Percentiles rank a stretch among this genome's conserved stretches.
phyloP scores from a whole-genome alignment of 1,140 invertebrate species.

The Procambarus virginalis region DNA sequence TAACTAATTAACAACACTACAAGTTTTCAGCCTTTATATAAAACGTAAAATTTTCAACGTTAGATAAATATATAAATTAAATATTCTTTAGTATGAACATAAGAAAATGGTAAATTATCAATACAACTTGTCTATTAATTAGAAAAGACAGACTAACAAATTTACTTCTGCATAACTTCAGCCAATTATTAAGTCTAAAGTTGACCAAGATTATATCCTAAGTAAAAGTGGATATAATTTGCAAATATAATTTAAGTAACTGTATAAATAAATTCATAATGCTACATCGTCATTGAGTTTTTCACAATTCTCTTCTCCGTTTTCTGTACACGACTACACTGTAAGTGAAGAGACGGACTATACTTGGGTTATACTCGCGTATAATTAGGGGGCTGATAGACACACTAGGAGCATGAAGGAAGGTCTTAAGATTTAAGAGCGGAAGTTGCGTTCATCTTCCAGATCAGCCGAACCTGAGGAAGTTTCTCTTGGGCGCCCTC shows the following conservation, averaged over 20 bases:
- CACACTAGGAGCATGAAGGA: neutral
- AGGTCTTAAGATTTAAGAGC: neutral
- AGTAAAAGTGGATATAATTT: too few species aligned
- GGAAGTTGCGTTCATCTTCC: neutral
- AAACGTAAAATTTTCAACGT: neutral
- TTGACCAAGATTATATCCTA: too few species aligned
- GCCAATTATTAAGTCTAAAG: neutral
- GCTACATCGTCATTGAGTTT: neutral
- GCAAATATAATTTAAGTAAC: too few species aligned
- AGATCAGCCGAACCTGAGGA: conserved; percentile 39
- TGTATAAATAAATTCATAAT: neutral
- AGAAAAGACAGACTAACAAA: too few species aligned
- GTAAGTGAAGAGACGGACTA: neutral
- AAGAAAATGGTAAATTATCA: neutral
- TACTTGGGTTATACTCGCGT: neutral
- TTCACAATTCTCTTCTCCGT: neutral
- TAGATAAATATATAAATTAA: too few species aligned
- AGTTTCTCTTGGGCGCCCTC: conserved; percentile 29
- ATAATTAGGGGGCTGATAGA: neutral
- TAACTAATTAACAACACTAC: too few species aligned
- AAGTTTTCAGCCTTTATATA: neutral
- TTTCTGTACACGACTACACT: neutral
- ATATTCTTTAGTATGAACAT: too few species aligned
- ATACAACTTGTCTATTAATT: too few species aligned
- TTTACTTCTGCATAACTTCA: too few species aligned